Evolutionary conservation across 2,888 invertebrate genomes (phyloP).

Genomic region (Rotaria magnacalcarata): DNA sequence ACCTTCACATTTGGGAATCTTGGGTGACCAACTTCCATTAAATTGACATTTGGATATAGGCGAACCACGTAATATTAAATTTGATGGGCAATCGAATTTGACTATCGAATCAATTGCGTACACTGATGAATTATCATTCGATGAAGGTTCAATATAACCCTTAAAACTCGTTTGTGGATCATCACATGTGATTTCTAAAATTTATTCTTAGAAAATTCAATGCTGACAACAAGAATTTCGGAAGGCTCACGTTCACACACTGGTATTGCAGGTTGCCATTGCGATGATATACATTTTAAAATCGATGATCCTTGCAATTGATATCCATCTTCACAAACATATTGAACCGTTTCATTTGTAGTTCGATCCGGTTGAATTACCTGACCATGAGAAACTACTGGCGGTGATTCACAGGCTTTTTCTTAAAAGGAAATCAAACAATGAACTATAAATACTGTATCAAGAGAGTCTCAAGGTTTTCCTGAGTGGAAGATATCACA

Average conservation of each 20-base stretch:
- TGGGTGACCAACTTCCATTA: neutral
- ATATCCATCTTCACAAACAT: conserved; percentile 13
- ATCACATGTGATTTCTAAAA: neutral
- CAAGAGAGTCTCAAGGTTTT: no score
- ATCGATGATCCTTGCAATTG: conserved; percentile 6
- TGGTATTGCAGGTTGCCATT: neutral
- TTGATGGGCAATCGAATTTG: neutral
- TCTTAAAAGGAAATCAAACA: neutral
- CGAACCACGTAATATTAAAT: neutral
- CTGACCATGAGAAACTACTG: neutral
- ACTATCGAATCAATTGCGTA: neutral
- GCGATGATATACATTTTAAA: neutral
- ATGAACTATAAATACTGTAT: no score
- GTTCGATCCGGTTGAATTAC: conserved; percentile 9
- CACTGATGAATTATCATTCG: neutral
- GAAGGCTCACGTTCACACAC: neutral
- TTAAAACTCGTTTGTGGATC: neutral
- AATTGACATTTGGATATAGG: neutral
- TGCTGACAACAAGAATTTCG: neutral
- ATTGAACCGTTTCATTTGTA: conserved; percentile 12
- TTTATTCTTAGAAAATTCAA: neutral
- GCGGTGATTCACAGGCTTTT: neutral
- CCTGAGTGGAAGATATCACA: no score
- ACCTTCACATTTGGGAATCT: neutral
- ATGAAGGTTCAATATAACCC: neutral